A percentile compares a stretch with the other conserved stretches of the same genome.
phyloP scores from a whole-genome alignment of 2,113 vertebrate genomes.

The Neogale vison region DNA sequence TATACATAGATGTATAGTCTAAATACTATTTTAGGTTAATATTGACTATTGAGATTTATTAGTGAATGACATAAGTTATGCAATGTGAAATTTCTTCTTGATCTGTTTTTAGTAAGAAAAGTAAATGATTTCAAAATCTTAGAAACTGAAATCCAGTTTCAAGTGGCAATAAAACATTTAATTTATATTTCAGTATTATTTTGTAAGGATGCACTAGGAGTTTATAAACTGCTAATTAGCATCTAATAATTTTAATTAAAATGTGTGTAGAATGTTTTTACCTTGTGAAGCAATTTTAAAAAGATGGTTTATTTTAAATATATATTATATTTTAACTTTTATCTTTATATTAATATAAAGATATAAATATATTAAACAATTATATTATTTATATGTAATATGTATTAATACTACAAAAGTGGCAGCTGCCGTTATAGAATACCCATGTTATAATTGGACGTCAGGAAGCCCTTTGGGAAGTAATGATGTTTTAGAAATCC shows the following conservation, averaged over 20 bases:
- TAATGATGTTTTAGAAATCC: neutral
- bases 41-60: constrained; percentile 13
- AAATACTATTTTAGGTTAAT: neutral
- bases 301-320: constrained; percentile 13
- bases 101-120: constrained; percentile 34
- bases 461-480: neutral
- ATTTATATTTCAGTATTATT: constrained; percentile 35
- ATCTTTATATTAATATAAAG: no score
- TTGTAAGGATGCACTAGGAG: neutral
- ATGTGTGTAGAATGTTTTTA: neutral
- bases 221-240: neutral
- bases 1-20: neutral
- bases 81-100: neutral
- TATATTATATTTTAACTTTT: neutral
- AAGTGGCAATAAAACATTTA: neutral
- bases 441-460: neutral
- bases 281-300: neutral
- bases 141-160: neutral
- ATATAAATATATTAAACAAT: no score
- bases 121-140: neutral
- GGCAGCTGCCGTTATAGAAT: neutral
- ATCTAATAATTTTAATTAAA: constrained; percentile 28
- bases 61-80: neutral
- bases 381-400: no score
- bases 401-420: neutral